Evolutionary conservation across 2,888 invertebrate genomes (phyloP), one percentile per base, ranked within the genome.

Genomic region (Hedychridium roseum): DNA sequence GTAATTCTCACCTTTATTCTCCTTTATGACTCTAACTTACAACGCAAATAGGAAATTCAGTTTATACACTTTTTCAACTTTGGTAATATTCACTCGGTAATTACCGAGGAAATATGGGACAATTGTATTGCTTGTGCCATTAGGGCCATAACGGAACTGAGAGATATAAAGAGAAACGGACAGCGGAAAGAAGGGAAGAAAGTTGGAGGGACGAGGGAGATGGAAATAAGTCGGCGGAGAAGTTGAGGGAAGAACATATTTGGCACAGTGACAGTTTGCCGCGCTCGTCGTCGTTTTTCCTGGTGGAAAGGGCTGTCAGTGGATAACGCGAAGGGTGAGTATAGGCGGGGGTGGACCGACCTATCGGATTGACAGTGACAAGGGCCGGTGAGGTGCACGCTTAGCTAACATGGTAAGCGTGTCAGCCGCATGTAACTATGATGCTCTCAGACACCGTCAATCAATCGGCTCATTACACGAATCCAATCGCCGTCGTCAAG

Each of bases 381-480:
- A 41, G 62, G 60, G 62, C 43, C 43, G 39, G 47, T 55, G 53
- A 45, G 27, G 44, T 20, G 41, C 17, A 23, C 12, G 54, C 36
- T 39, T 55, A 12, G n/a, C 12, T 57, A 35, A 47, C 36, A 32
- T 37, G 44, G 53, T 39, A 49, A 38, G 56, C 53, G 39, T 50
- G 55, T 53, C 59, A 43, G 42, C 64, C 51, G 57, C 66, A 50
- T 69, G 71, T 71, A 71, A 66, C 68, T 66, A 71, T 70, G 70
- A 71, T 60, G 66, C 50, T 58, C 48, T 60, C 64, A 63, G 64
- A 62, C 64, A 63, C 61, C 60, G 68, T 65, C 70, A 68, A 74
- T 73, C 74, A 64, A 71, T 72, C 74, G 73, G 65, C 69, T 73
- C 70, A 71, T 71, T 74, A 71, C 68, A 59, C 64, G 58, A 62